phyloP scores from a whole-genome alignment of 2,888 invertebrate genomes.

The Eupithecia subumbrata region DNA sequence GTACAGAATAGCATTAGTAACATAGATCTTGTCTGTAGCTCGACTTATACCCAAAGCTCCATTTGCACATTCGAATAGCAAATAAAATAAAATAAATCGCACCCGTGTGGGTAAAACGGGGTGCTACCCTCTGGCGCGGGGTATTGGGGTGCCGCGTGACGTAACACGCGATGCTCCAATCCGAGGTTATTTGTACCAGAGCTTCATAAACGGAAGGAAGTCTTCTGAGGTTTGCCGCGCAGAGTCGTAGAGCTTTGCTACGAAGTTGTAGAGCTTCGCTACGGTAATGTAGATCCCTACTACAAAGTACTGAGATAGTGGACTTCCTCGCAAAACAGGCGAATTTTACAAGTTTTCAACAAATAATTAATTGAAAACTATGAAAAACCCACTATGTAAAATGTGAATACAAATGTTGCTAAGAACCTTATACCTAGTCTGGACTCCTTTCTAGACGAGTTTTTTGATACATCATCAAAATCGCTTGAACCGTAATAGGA shows the following conservation, averaged over 20 bases:
- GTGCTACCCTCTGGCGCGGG: not conserved
- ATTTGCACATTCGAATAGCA: not conserved
- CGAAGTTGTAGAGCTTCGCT: too few relatives aligned
- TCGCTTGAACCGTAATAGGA: not conserved
- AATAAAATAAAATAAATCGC: too few relatives aligned
- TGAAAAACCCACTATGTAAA: too few relatives aligned
- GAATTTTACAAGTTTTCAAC: not conserved
- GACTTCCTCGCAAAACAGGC: not conserved
- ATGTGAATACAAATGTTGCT: too few relatives aligned
- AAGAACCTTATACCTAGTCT: too few relatives aligned
- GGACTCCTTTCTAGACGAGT: not conserved
- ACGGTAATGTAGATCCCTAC: slow-evolving; percentile 17
- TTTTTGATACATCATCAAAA: not conserved
- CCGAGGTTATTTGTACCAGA: slow-evolving; percentile 57
- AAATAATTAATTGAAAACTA: not conserved
- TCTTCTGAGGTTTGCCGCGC: not conserved
- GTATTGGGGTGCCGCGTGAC: slow-evolving; percentile 50
- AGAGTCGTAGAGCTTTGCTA: slow-evolving; percentile 30
- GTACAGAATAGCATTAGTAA: not conserved
- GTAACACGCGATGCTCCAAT: slow-evolving; percentile 57
- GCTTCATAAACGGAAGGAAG: slow-evolving; percentile 38
- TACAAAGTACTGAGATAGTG: slow-evolving; percentile 8
- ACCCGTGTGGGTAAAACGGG: not conserved
- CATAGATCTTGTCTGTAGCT: not conserved
- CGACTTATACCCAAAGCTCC: not conserved